Evolutionary conservation across 1,140 invertebrate genomes (phyloP).

Genomic region (Zaprionus nigranus): DNA sequence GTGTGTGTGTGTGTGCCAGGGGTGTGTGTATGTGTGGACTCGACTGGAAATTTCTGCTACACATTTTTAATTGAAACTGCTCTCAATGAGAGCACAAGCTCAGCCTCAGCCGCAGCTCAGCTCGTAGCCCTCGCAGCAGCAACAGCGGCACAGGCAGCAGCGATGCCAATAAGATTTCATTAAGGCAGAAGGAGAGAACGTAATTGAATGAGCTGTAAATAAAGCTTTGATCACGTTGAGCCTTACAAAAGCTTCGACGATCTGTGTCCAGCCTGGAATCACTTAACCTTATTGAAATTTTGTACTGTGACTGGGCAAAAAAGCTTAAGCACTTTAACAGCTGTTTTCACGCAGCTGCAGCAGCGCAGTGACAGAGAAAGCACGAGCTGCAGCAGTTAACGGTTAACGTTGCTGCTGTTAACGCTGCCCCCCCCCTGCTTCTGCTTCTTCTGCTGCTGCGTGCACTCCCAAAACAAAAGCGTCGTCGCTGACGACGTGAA

Average conservation of each 20-base stretch:
- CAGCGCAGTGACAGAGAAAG: slow-evolving; percentile 44
- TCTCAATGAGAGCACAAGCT: slow-evolving; percentile 41
- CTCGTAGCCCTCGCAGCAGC: background rate
- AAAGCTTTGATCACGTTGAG: background rate
- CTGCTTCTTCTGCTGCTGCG: background rate
- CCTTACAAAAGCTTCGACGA: background rate
- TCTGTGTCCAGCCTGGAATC: slow-evolving; percentile 5
- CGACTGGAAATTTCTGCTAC: slow-evolving; percentile 78
- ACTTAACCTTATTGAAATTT: slow-evolving; percentile 19
- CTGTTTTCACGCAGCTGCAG: slow-evolving; percentile 42
- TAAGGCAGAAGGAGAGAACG: background rate
- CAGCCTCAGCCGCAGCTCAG: background rate
- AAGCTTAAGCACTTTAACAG: slow-evolving; percentile 35
- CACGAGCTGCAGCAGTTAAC: slow-evolving; percentile 37
- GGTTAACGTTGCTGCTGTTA: slow-evolving; percentile 22
- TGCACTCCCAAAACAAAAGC: slow-evolving; percentile 30
- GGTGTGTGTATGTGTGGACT: slow-evolving; percentile 55
- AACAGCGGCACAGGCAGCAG: background rate
- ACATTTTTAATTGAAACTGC: slow-evolving; percentile 73
- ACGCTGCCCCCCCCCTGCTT: no score
- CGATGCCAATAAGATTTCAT: background rate
- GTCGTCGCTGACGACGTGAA: slow-evolving; percentile 29
- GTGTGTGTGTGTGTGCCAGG: slow-evolving; percentile 15
- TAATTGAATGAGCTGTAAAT: slow-evolving; percentile 7
- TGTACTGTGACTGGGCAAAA: background rate